A percentile compares a stretch with the other conserved stretches of the same genome.
Conservation (phyloP, 2,888 invertebrate species). For the Notodonta dromedarius region DNA sequence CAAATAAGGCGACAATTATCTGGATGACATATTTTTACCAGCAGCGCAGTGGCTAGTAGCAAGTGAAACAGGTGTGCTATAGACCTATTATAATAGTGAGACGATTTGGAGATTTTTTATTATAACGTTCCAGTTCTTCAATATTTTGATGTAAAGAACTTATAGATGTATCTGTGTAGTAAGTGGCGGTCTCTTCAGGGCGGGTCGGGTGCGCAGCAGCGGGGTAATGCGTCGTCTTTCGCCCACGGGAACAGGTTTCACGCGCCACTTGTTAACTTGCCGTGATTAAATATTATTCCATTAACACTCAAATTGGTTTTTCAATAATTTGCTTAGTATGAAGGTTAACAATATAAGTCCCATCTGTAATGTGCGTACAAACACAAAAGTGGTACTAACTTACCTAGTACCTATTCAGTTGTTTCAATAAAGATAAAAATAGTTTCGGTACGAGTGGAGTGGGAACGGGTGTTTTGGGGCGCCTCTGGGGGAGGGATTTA, state of each 20-base stretch:
- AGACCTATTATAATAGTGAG: too few species aligned
- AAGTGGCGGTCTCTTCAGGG: conserved; percentile 38
- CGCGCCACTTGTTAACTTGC: conserved; percentile 46
- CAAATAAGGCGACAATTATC: too few species aligned
- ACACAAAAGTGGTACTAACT: neutral
- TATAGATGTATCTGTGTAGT: too few species aligned
- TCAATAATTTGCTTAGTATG: neutral
- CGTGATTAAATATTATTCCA: conserved; percentile 18
- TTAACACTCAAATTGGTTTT: conserved; percentile 13
- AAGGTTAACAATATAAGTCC: neutral
- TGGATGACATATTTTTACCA: too few species aligned
- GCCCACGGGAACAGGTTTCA: conserved; percentile 70
- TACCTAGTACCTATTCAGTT: conserved; percentile 5
- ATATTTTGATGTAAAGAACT: too few species aligned
- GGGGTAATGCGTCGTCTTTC: conserved; percentile 50
- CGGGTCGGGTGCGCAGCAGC: conserved; percentile 36
- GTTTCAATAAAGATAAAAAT: conserved; percentile 62
- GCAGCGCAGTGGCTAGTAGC: too few species aligned
- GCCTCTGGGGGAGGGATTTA: conserved; percentile 77
- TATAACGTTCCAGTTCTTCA: too few species aligned
- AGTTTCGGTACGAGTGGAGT: conserved; percentile 71
- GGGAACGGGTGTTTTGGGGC: conserved; percentile 73
- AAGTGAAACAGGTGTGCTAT: too few species aligned
- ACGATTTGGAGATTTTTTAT: too few species aligned
- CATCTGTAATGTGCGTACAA: neutral